Base-by-base conservation (phyloP, 2,797 vertebrate genomes). In the Melanotaenia parkinsoni region DNA sequence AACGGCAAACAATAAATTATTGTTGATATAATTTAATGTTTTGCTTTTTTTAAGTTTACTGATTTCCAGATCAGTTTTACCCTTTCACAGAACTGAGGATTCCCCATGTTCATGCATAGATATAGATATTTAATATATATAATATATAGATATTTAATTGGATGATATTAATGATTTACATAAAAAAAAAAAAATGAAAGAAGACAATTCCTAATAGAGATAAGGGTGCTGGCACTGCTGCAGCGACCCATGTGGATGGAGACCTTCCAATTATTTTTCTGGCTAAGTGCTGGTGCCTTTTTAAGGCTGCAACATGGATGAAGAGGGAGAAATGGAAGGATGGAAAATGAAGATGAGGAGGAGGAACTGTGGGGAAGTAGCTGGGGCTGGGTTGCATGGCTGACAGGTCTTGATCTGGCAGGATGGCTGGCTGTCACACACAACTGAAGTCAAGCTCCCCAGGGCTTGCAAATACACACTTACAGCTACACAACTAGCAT, bases 221-320 rank as follows among this genome's bases (percentile, higher is more conserved):
- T 64, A 93, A 92, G 88, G 91, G 84, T 83, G 83, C 86, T 92
- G 93, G 84, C 91, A 89, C 81, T 86, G 86, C 81, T 90, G 81
- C 91, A 91, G 91, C 86, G 84, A 91, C 90, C 90, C 79, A 80
- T 88, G 89, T 83, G 87, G 88, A 91, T 87, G 60, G 76, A 91
- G 87, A 89, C 91, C 86, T 93, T 89, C 89, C 94, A 94, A 94
- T 95, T 94, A 94, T 94, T 94, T 94, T 94, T 93, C 92, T 92
- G 92, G 90, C 91, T 93, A 92, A 93, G 88, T 92, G 88, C 86
- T 82, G 82, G 58, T 68, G 87, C 92, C 94, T 92, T 91, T 94
- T 94, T 94, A 92, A 92, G 79, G 76, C 82, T 69, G 65, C 66
- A 73, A 79, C 76, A 58, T 76, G 83, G 85, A 82, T 85, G 59